phyloP scores from a whole-genome alignment of 2,888 invertebrate genomes.

The Apamea anceps region DNA sequence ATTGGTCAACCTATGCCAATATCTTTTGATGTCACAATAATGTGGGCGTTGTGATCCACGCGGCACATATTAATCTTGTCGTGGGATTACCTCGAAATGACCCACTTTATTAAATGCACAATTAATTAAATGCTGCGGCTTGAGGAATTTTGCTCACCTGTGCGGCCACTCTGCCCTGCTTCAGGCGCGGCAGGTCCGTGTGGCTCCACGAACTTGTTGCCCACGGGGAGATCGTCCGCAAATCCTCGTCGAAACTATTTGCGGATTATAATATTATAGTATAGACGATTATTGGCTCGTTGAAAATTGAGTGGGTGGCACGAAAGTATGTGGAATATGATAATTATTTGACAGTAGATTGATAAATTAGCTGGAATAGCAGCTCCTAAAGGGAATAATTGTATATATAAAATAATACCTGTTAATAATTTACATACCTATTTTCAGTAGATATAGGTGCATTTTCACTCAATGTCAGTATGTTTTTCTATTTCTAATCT shows the following conservation, averaged over 20 bases:
- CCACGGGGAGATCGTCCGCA: slow-evolving; percentile 93
- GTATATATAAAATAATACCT: too few species aligned
- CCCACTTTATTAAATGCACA: slow-evolving; percentile 63
- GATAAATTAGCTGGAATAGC: not conserved
- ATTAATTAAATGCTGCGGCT: slow-evolving; percentile 68
- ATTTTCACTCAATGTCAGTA: not conserved
- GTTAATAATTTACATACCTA: not conserved
- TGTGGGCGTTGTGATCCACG: slow-evolving; percentile 44
- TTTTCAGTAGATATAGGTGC: not conserved
- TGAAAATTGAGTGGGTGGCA: not conserved
- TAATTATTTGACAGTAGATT: not conserved
- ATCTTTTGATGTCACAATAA: slow-evolving; percentile 46
- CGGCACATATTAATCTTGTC: slow-evolving; percentile 60
- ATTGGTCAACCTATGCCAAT: slow-evolving; percentile 33
- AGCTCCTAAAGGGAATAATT: not conserved
- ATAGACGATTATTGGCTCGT: slow-evolving; percentile 29
- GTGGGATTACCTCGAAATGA: slow-evolving; percentile 62
- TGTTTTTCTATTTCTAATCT: slow-evolving; percentile 14
- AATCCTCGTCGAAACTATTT: slow-evolving; percentile 91
- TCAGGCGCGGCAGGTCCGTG: slow-evolving; percentile 93
- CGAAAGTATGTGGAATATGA: slow-evolving; percentile 4
- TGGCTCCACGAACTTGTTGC: slow-evolving; percentile 94
- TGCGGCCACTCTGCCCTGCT: slow-evolving; percentile 93
- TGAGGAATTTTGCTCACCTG: slow-evolving; percentile 64
- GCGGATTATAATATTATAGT: slow-evolving; percentile 55